A percentile compares a stretch with the other conserved stretches of the same genome.
Conservation (phyloP, 1,140 invertebrate genomes). For the Samia ricini region DNA sequence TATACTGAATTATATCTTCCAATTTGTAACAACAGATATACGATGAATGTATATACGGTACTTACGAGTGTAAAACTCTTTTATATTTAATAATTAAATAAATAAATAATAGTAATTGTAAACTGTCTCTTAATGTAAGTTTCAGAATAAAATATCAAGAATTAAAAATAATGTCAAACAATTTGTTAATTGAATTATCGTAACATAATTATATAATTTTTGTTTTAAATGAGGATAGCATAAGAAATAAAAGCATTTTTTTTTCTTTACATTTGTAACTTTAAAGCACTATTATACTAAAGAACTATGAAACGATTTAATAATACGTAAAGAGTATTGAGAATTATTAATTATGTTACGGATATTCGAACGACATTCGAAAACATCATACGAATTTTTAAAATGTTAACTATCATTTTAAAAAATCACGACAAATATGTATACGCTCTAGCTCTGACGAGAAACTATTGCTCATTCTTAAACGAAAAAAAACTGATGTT, state of each 20-base stretch:
- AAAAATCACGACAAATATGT: conserved; percentile 73
- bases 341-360: conserved; percentile 14
- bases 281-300: too few relatives aligned
- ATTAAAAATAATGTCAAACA: conserved; percentile 7
- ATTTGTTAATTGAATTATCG: conserved; percentile 26
- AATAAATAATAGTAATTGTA: conserved; percentile 60
- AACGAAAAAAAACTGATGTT: conserved; percentile 70
- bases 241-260: too few relatives aligned
- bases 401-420: conserved; percentile 65
- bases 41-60: conserved; percentile 73
- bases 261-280: too few relatives aligned
- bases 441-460: conserved; percentile 78
- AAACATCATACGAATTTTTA: conserved; percentile 41
- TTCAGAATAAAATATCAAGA: conserved; percentile 58
- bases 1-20: conserved; percentile 64
- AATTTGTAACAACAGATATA: conserved; percentile 70
- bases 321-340: conserved; percentile 4
- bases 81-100: conserved; percentile 65
- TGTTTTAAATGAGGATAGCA: too few relatives aligned
- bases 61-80: conserved; percentile 67
- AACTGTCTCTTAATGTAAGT: conserved; percentile 65
- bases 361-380: conserved; percentile 31
- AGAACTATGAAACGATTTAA: too few relatives aligned
- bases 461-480: conserved; percentile 78
- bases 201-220: conserved; percentile 14